phyloP scores from a whole-genome alignment of 1,140 invertebrate species.

The Drosophila nannoptera region DNA sequence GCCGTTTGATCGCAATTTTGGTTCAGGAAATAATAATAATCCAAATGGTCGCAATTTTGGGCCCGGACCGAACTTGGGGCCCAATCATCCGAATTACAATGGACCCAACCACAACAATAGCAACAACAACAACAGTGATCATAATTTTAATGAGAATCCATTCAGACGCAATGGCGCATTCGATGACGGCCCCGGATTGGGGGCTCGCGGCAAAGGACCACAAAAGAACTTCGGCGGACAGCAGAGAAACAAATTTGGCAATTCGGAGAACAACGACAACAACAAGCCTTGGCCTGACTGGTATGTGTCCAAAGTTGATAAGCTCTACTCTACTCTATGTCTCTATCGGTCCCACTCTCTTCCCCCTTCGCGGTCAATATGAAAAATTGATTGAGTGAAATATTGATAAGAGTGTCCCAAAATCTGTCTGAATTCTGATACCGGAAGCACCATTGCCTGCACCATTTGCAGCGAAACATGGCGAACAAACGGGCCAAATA shows the following conservation, averaged over 20 bases:
- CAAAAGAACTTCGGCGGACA: slow-evolving; percentile 14
- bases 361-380: not conserved
- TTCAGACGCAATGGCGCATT: slow-evolving; percentile 57
- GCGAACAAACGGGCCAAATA: too few species aligned
- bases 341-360: slow-evolving; percentile 7
- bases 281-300: slow-evolving; percentile 53
- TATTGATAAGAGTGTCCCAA: too few species aligned
- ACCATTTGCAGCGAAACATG: too few species aligned
- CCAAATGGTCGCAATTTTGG: slow-evolving; percentile 1
- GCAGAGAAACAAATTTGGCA: slow-evolving; percentile 38
- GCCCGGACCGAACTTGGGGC: slow-evolving; percentile 11
- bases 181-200: slow-evolving; percentile 39
- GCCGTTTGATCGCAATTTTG: slow-evolving; percentile 26
- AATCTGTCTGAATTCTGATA: too few species aligned
- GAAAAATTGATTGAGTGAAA: too few species aligned
- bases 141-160: slow-evolving; percentile 50
- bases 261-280: slow-evolving; percentile 29
- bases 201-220: slow-evolving; percentile 19
- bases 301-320: slow-evolving; percentile 47
- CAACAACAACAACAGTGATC: not conserved
- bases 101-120: slow-evolving; percentile 14
- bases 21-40: not conserved
- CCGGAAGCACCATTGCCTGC: too few species aligned
- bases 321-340: not conserved
- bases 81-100: slow-evolving; percentile 3